Conservation (phyloP, 2,797 vertebrate genomes). For the Momotus momota region DNA sequence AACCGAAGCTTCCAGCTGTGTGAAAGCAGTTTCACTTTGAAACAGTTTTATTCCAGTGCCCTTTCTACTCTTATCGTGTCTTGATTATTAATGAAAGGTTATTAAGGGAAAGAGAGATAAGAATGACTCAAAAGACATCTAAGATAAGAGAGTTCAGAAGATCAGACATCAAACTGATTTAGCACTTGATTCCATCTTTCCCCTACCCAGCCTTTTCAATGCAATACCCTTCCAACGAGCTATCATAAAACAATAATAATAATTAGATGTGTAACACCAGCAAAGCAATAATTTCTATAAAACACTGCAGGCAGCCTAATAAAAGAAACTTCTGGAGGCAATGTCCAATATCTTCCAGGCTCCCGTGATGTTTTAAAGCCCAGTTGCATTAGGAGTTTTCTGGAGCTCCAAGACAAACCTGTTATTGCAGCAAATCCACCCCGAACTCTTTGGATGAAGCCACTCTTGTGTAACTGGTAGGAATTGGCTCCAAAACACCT, state of each 20-base stretch:
- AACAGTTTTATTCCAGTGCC: not conserved
- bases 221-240: not conserved
- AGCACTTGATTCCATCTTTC: not conserved
- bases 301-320: not conserved
- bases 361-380: not conserved
- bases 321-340: not conserved
- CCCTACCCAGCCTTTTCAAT: not conserved
- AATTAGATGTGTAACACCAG: not conserved
- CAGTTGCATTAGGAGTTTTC: not conserved
- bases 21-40: not conserved
- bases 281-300: not conserved
- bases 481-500: not conserved
- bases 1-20: not conserved
- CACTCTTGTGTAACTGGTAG: not conserved
- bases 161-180: not conserved
- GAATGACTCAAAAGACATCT: not conserved
- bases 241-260: conserved; percentile 9
- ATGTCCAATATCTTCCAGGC: not conserved
- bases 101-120: not conserved
- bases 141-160: conserved; percentile 19
- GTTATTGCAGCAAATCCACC: not conserved
- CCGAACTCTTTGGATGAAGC: fast-evolving
- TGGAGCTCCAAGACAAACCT: not conserved
- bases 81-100: not conserved
- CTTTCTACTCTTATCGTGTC: not conserved